Base-by-base conservation (phyloP, 2,888 invertebrate species). In the Drosophila buzzatii region DNA sequence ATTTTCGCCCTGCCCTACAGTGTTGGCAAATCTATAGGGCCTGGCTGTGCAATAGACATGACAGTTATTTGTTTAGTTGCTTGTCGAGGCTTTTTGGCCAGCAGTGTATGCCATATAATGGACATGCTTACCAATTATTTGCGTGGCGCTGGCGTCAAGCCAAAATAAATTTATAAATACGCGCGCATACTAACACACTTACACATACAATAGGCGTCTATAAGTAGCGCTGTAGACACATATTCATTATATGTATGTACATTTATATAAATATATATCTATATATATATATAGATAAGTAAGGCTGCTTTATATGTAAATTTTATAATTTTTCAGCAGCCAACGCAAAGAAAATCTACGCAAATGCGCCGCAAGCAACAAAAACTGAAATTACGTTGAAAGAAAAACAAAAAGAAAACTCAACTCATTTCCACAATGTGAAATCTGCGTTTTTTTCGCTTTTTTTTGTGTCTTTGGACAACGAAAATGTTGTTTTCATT, bases 51-150 rank as follows among this genome's bases (percentile, higher is more conserved):
- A n/a, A 16, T 59, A 55, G 44, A 52, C 45, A 65, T 59, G 89
- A 85, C 88, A 85, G 88, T 85, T 87, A 77, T 79, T 81, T 76
- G 69, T 81, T 44, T 44, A 65, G 45, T 58, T 45, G 42, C 8
- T 44, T 42, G 27, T 33, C 37, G 55, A 41, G 55, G 39, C 58
- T 55, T 55, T 70, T 70, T 72, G 69, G 71, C 66, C 70, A 79
- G 45, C 58, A 59, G 39, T 66, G 60, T 64, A 66, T 64, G 70
- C 55, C 69, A 70, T 66, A 84, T 85, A 89, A 85, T 76, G 89
- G 79, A 70, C 74, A 84, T 74, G 79, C 82, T 82, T 87, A 76
- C 85, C 82, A 85, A 89, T 85, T 85, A 89, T 85, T 85, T 89
- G 88, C 88, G 85, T 89, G 85, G 82, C 70, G 69, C 71, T 85